Evolutionary conservation across 2,888 invertebrate species (phyloP).

Genomic region (Coelinius sp.): DNA sequence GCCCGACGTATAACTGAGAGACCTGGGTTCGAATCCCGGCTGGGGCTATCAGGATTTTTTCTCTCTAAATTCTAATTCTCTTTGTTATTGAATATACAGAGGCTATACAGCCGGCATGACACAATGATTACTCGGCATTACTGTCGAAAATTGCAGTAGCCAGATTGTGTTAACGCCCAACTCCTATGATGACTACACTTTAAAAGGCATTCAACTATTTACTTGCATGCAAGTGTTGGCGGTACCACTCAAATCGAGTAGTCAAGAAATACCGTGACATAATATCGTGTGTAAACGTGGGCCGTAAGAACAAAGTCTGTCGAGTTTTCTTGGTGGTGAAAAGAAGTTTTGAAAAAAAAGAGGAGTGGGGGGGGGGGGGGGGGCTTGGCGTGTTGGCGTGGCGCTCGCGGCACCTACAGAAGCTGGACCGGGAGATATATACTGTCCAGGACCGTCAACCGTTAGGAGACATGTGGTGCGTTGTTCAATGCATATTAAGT

Average conservation of each 20-base stretch:
- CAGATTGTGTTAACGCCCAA: background rate
- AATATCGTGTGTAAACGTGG: background rate
- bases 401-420: slow-evolving; percentile 44
- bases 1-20: no score
- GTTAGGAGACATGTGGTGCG: slow-evolving; percentile 37
- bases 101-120: background rate
- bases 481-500: slow-evolving; percentile 57
- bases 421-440: slow-evolving; percentile 44
- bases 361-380: background rate
- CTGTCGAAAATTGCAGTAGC: slow-evolving; percentile 13
- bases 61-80: no score
- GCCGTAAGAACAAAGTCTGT: background rate
- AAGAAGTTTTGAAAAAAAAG: background rate
- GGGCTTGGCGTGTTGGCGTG: slow-evolving; percentile 8
- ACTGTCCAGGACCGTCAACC: slow-evolving; percentile 40
- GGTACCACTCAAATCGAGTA: slow-evolving; percentile 8
- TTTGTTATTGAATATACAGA: background rate
- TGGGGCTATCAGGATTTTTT: no score
- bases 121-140: background rate
- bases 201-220: slow-evolving; percentile 14
- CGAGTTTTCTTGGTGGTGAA: background rate
- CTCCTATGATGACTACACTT: background rate
- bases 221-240: slow-evolving; percentile 15
- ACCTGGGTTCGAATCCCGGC: no score
- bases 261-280: slow-evolving; percentile 6